Percentiles rank a stretch among this genome's conserved stretches.
phyloP scores from a whole-genome alignment of 2,113 vertebrate genomes.

The Varanus salvator region DNA sequence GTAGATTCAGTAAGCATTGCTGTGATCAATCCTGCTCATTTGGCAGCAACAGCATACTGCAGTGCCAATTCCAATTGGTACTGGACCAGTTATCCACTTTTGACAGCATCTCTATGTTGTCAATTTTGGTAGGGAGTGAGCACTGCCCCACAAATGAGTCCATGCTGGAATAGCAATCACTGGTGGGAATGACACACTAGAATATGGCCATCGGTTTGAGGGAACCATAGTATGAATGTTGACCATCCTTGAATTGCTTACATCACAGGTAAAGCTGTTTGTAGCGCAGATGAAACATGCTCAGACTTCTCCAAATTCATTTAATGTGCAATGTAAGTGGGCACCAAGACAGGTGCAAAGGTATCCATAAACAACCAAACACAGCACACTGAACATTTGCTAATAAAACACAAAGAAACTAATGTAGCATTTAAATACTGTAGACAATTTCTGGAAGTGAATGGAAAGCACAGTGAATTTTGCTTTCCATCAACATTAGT shows the following conservation, averaged over 20 bases:
- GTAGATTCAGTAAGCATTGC: background rate
- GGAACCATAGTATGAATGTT: background rate
- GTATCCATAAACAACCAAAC: slow-evolving; percentile 10
- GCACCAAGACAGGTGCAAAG: background rate
- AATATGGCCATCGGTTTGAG: background rate
- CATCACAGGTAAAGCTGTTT: background rate
- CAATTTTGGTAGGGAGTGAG: background rate
- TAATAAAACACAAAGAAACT: slow-evolving; percentile 14
- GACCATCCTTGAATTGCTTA: background rate
- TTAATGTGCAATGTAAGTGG: slow-evolving; percentile 1
- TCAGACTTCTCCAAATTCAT: background rate
- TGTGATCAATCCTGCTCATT: background rate
- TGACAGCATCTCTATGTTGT: background rate
- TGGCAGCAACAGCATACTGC: background rate
- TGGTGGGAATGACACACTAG: background rate
- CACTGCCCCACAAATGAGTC: background rate
- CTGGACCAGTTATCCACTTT: background rate
- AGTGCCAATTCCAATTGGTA: background rate
- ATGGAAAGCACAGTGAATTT: background rate
- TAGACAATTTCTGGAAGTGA: background rate
- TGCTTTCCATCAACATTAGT: slow-evolving; percentile 3
- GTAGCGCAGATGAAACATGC: background rate
- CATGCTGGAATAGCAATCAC: background rate
- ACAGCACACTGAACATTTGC: background rate
- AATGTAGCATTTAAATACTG: slow-evolving; percentile 7